phyloP scores from a whole-genome alignment of 2,888 invertebrate genomes.

The Xylocampa areola region DNA sequence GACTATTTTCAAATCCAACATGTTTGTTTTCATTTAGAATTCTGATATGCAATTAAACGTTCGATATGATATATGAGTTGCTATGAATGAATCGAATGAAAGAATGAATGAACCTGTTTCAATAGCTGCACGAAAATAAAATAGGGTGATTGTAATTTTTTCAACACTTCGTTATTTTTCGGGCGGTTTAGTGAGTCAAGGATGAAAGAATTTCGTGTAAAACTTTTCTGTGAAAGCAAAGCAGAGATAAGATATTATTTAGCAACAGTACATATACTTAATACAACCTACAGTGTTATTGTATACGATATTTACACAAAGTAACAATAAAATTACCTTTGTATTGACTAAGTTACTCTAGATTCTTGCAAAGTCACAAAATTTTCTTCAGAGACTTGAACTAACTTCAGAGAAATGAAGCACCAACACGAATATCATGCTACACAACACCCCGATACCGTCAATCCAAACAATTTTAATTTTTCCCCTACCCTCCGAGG shows the following conservation, averaged over 20 bases:
- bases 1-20: constrained; percentile 44
- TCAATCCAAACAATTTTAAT: constrained; percentile 76
- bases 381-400: constrained; percentile 1
- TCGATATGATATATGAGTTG: constrained; percentile 55
- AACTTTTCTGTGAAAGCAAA: constrained; percentile 3
- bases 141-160: constrained; percentile 41
- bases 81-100: constrained; percentile 55
- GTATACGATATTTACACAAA: constrained; percentile 1
- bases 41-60: constrained; percentile 54
- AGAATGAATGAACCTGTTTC: constrained; percentile 58
- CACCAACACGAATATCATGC: constrained; percentile 35
- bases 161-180: constrained; percentile 29
- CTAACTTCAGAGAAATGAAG: constrained; percentile 13
- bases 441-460: constrained; percentile 66
- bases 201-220: constrained; percentile 21
- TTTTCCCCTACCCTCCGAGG: constrained; percentile 69
- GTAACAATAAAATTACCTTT: constrained; percentile 17
- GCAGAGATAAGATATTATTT: neutral
- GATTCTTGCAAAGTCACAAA: neutral
- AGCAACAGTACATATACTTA: too few species aligned
- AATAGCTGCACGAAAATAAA: constrained; percentile 35
- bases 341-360: neutral
- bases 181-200: constrained; percentile 25
- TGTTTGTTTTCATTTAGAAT: constrained; percentile 59
- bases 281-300: constrained; percentile 19